A percentile compares a stretch with the other conserved stretches of the same genome.
Evolutionary conservation across 2,888 invertebrate genomes (phyloP).

Genomic region (Caenorhabditis angaria): DNA sequence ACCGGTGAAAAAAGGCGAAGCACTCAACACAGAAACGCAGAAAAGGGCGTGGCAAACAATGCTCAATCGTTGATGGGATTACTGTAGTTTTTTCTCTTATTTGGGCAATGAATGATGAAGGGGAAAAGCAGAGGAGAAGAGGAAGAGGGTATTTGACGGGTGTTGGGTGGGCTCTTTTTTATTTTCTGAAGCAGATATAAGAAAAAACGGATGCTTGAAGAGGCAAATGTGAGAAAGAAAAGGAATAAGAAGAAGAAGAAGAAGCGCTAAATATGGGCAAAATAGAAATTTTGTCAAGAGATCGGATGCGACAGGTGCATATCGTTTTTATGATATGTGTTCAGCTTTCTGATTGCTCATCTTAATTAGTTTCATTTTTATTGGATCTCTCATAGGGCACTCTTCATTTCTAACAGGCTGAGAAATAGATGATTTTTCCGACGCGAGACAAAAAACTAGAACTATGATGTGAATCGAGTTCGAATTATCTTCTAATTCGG

Average conservation of each 20-base stretch:
- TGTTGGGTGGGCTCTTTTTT: conserved; percentile 5
- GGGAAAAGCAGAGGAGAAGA: not conserved
- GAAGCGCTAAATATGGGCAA: not conserved
- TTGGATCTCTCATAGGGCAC: not conserved
- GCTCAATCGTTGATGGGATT: conserved; percentile 1
- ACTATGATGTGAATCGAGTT: no score
- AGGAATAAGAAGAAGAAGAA: not conserved
- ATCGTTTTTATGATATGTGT: not conserved
- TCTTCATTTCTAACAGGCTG: not conserved
- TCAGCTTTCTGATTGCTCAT: not conserved
- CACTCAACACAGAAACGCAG: no score
- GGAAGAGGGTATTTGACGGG: conserved; percentile 6
- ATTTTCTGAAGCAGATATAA: not conserved
- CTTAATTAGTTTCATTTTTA: not conserved
- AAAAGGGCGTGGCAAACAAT: conserved; percentile 6
- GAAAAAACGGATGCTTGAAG: not conserved
- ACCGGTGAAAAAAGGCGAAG: no score
- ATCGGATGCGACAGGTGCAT: not conserved
- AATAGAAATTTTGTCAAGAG: not conserved
- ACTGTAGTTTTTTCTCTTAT: not conserved
- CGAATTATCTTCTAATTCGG: no score
- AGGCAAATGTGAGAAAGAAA: not conserved
- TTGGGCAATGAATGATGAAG: not conserved
- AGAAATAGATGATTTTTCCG: no score
- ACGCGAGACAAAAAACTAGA: no score